phyloP scores from a whole-genome alignment of 2,888 invertebrate genomes.

The Nesidiocoris tenuis region DNA sequence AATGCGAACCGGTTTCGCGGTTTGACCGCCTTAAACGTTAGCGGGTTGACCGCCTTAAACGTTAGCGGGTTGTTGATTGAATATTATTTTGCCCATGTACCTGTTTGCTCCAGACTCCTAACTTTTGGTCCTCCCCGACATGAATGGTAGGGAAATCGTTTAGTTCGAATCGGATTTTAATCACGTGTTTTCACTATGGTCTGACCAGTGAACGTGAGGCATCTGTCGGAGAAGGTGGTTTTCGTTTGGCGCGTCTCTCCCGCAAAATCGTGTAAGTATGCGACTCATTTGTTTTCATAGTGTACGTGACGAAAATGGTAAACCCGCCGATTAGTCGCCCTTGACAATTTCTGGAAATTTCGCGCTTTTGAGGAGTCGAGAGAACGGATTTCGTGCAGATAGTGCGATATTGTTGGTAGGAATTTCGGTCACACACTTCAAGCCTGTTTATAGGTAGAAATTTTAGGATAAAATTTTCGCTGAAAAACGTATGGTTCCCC shows the following conservation, averaged over 20 bases:
- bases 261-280: background rate
- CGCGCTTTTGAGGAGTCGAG: too few species aligned
- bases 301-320: background rate
- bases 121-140: background rate
- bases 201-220: background rate
- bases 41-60: background rate
- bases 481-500: too few species aligned
- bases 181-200: background rate
- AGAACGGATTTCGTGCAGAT: too few species aligned
- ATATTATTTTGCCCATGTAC: too few species aligned
- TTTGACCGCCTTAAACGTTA: background rate
- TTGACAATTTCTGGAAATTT: too few species aligned
- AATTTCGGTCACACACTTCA: too few species aligned
- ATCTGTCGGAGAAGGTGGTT: background rate
- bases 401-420: too few species aligned
- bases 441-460: too few species aligned
- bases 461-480: too few species aligned
- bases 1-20: background rate
- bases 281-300: background rate
- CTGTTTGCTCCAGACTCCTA: background rate
- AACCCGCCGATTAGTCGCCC: background rate
- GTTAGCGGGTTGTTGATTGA: background rate
- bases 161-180: background rate
- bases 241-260: background rate
- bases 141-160: background rate